Base-by-base conservation (phyloP, 2,888 invertebrate genomes). In the Athalia cordata region DNA sequence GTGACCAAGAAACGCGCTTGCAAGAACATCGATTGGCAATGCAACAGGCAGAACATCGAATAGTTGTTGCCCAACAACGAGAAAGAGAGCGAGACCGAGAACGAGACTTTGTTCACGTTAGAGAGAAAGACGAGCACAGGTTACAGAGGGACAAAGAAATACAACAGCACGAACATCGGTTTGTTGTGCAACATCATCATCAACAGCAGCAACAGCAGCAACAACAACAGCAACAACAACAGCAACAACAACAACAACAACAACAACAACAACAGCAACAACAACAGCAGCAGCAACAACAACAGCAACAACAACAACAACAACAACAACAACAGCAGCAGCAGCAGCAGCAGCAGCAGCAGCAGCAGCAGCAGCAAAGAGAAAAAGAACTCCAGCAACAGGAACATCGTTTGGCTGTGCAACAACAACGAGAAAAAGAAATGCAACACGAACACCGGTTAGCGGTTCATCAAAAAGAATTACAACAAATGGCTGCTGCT, bases 1-100 rank as follows among this genome's bases (percentile, higher is more conserved):
- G 91, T 77, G 90, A 92, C 55, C 88, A 92, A 84, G 92, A 92
- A 79, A 91, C 92, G 80, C 91, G 92, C 3, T 87, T 92, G 77
- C 90, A 92, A 64, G 91, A 91, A 9, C 87, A 86, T 82, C 89
- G 87, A 29, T 77, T 89, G 8, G 89, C 87, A 1, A 85, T 88
- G 77, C 86, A 87, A 65, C 86, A 86, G 65, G 77, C 77, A 47
- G 85, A 89, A 62, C 87, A 89, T 66, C 85, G 87, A 78, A 86
- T 89, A 86, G 87, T 87, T 0, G 87, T 86, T 0, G 85, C 83
- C 65, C 87, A 87, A 47, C 88, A 88, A 57, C 88, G 86, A 77
- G 88, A 87, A 83, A 79, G 86, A 47, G 79, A 80, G 11, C 81
- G 83, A 5, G 88, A 90, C 11, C 85, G 89, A n/a, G 90, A 90